Evolutionary conservation across 1,140 invertebrate species (phyloP).

Genomic region (Drosophila nigrodunni): DNA sequence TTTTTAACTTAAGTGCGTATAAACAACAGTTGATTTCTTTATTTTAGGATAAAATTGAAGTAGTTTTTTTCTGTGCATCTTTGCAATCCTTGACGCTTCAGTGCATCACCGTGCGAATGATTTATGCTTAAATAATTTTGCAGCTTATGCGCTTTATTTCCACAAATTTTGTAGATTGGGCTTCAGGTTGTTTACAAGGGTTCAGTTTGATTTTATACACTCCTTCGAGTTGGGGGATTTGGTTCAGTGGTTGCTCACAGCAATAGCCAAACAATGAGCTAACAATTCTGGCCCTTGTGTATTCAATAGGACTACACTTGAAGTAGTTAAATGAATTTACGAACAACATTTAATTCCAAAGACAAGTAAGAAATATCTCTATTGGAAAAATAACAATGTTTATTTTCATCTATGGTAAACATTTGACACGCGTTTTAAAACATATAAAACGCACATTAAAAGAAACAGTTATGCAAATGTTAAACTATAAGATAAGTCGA

Average conservation of each 20-base stretch:
- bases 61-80: neutral
- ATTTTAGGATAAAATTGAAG: no score
- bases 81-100: constrained; percentile 49
- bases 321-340: neutral
- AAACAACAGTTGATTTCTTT: no score
- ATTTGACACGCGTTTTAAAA: no score
- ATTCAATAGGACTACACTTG: constrained; percentile 1
- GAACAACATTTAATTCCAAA: neutral
- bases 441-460: no score
- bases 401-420: no score
- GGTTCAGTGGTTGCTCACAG: neutral
- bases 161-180: constrained; percentile 17
- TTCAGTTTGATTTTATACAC: constrained; percentile 23
- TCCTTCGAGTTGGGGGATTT: neutral
- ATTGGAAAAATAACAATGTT: no score
- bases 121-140: constrained; percentile 54
- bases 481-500: no score
- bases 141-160: constrained; percentile 30
- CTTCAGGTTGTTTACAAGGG: constrained; percentile 11
- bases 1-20: no score
- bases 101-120: constrained; percentile 42
- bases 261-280: constrained; percentile 1
- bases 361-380: no score
- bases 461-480: no score
- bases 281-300: constrained; percentile 1